Evolutionary conservation across 64 coral and sea anemone genomes (phyloP), one percentile per base, ranked within the genome.

Genomic region (Stichodactyla helianthus): DNA sequence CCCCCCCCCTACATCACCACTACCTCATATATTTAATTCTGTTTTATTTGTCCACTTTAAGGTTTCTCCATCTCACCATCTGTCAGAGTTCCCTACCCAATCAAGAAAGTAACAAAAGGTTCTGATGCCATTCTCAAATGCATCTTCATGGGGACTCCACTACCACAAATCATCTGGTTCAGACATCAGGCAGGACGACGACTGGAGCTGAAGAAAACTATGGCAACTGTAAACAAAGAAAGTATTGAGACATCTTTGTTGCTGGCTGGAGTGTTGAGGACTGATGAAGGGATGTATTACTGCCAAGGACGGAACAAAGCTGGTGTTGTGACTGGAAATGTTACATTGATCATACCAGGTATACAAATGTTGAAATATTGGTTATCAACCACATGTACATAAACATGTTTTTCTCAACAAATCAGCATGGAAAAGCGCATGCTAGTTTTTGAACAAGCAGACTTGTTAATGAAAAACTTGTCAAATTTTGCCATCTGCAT

Each of bases 261-360:
- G 74, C n/a, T 90, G 11, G 70, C 35, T 0, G 35, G 56, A 62
- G 74, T 91, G 6, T 64, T 51, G 35, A n/a, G 15, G 17, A 55
- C 58, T n/a, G 56, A 80, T 82, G 54, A 77, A 79, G 89, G 89
- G 11, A n/a, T 64, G 18, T 91, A 86, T 77, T 51, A 52, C 35
- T 91, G 89, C 50, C 25, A 28, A 16, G 84, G 84, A 9, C 16
- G 10, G 13, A 86, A 79, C 57, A 11, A 56, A 5, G 84, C 84
- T 31, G 89, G 84, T 18, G 58, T 52, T 53, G 77, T 44, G 19
- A 60, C 52, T 23, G 89, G 84, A 68, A 91, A 86, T 65, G 85
- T 91, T 6, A 81, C 89, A 4, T 9, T 91, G 11, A 18, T 80
- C 44, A 54, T 91, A 25, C 77, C 60, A 91, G 89, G 89, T 91